Evolutionary conservation across 2,113 vertebrate genomes (phyloP), one percentile per base, ranked within the genome.

Genomic region (Pantherophis guttatus): DNA sequence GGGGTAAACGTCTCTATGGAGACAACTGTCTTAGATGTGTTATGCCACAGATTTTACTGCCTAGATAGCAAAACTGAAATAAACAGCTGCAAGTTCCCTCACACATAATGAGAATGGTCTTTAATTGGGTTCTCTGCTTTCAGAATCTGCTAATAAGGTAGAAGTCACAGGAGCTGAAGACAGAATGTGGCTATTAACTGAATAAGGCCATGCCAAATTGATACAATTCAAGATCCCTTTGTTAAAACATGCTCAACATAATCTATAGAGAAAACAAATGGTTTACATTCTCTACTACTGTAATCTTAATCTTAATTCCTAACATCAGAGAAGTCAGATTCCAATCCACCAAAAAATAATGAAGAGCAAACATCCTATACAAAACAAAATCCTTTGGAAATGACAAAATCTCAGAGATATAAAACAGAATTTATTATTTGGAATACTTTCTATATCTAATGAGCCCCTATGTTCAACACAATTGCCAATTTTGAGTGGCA

Each of bases 1-100:
- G 44, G 88, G 92, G 70, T 86, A 89, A 86, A 93, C 12, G 26
- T 93, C 70, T 90, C 70, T 90, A 57, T 93, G 65, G 54, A 90
- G 70, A 90, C 54, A 90, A 93, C 70, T 58, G 55, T 54, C 52
- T 93, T 44, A 57, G 54, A 52, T 57, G 50, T 59, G 29, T 89
- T 93, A 53, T 59, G 44, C 39, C 44, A 59, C 58, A 62, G 50
- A 86, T 7, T 62, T 93, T 85, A 90, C 92, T 93, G 70, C 70
- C 54, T 86, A 85, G 21, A 58, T 52, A 90, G 88, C 54, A 93
- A 86, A 93, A 39, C 55, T 52, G 88, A 88, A 89, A 86, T 87
- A 52, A 86, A 59, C 88, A 90, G 65, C 92, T 86, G 44, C 39
- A 55, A 85, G 39, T 90, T 59, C 24, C 48, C n/a, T 89, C 54